Base-by-base conservation (phyloP, 1,140 invertebrate species). In the Ylistrum balloti region DNA sequence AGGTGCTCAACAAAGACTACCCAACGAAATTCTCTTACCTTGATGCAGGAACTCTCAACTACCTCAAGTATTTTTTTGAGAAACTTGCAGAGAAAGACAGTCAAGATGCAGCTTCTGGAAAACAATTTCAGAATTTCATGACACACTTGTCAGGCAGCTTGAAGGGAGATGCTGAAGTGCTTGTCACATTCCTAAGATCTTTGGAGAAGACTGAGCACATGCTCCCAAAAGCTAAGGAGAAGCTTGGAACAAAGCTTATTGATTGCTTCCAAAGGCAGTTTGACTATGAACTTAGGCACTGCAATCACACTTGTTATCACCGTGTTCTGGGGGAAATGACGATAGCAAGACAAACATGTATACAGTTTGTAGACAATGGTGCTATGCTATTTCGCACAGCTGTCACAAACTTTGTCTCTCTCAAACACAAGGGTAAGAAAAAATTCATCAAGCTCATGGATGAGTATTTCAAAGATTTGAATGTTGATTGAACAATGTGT, bases 281-380 rank as follows among this genome's bases (percentile, higher is more conserved):
- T 86, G 86, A 86, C 86, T 20, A 34, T 2, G 86, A 86, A 34
- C 34, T 86, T 17, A 33, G 28, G 86, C 41, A 45, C 41, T 45
- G 41, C 41, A 86, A 86, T 86, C 86, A 86, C 86, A 86, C 86
- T 11, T 86, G 32, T 2, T 86, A 86, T 10, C 86, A 87, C 41
- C 41, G 41, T 17, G 41, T 45, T 45, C 41, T 45, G 1, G 41
- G 41, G 20, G 41, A 45, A 45, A 45, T 45, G 41, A 45, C 41
- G 0, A 45, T 15, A 17, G 41, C 41, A 45, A 45, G 41, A 45
- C 41, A 45, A 17, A 45, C 41, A 9, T 45, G 41, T 45, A 45
- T 45, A 13, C 41, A 45, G 20, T 45, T 45, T 45, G 41, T 45
- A 45, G 41, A 17, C 41, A 45, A 45, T 45, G 41, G 41, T 45